Percentiles rank a stretch among this genome's conserved stretches.
Evolutionary conservation across 2,113 vertebrate genomes (phyloP).

Genomic region (Emydura subglobosa): DNA sequence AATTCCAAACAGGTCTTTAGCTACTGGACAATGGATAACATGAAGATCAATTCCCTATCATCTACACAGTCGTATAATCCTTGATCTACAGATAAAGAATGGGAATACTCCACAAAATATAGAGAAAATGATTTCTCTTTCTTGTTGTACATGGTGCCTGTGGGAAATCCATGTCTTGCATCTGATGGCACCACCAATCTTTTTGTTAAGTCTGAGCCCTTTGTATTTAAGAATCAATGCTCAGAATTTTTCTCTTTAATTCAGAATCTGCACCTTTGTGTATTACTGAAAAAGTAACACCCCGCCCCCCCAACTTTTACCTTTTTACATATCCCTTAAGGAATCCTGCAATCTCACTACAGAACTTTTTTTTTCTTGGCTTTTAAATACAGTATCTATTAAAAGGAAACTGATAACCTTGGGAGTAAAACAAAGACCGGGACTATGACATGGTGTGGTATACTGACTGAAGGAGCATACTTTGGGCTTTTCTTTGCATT

Average conservation of each 20-base stretch:
- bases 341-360: rapidly evolving
- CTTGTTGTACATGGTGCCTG: slow-evolving; percentile 32
- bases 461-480: not conserved
- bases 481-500: rapidly evolving
- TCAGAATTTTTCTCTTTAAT: not conserved
- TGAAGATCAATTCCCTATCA: slow-evolving; percentile 46
- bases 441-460: rapidly evolving
- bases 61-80: not conserved
- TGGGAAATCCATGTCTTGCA: slow-evolving; percentile 44
- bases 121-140: slow-evolving; percentile 42
- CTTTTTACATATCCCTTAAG: rapidly evolving
- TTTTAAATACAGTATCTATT: not conserved
- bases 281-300: not conserved
- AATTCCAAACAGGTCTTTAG: slow-evolving; percentile 9
- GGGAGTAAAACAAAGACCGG: rapidly evolving
- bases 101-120: not conserved
- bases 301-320: not conserved
- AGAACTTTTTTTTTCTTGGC: not conserved
- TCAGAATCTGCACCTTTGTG: not conserved
- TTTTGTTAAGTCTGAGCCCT: not conserved
- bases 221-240: not conserved
- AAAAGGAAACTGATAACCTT: rapidly evolving
- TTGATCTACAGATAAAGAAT: not conserved
- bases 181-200: not conserved
- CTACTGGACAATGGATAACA: not conserved